Evolutionary conservation across 1,140 invertebrate genomes (phyloP), one percentile per base, ranked within the genome.

Genomic region (Hyposmocoma kahamanoa): DNA sequence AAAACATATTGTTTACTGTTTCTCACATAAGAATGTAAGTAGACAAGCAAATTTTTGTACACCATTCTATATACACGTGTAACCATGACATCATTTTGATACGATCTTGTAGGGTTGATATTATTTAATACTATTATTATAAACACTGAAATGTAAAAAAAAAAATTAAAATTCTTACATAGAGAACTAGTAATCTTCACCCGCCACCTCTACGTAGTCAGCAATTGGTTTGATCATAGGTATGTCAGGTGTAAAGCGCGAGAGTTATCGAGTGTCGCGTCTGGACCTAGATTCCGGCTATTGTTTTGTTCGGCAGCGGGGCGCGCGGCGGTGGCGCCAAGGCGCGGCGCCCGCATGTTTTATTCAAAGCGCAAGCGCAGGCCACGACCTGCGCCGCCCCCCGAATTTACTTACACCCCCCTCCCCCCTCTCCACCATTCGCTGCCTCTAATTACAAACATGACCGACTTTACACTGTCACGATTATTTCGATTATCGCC

Each of bases 341-440:
- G 59, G 48, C 53, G 58, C 61, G 59, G 50, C 60, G 54, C 46
- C 43, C 45, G 55, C 62, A 80, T 83, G 74, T 79, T 70, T 79
- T 77, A 83, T 83, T 73, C 75, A 77, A 63, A 63, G 36, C 19
- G n/a, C n/a, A n/a, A 11, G 45, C 28, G 32, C 30, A 11, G 67
- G 57, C 64, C 71, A 58, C 72, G 68, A 73, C 74, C 74, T 69
- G 67, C 65, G 62, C 67, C 70, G 67, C 67, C 70, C 67, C 60
- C 72, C 67, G 56, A 77, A 75, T 77, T 76, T 56, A 65, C 72
- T 78, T 68, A 67, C 65, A 61, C 61, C 71, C 65, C 63, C 18
- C 19, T 38, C 10, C 28, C 32, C 15, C 15, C 59, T 56, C 61
- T 49, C 53, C 56, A 30, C 57, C 47, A 38, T 57, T 59, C 65